These are phyloP conservation scores for Champsocephalus esox DNA, from an alignment of 2,797 vertebrate species.

Conservation along the genomic window DNA sequence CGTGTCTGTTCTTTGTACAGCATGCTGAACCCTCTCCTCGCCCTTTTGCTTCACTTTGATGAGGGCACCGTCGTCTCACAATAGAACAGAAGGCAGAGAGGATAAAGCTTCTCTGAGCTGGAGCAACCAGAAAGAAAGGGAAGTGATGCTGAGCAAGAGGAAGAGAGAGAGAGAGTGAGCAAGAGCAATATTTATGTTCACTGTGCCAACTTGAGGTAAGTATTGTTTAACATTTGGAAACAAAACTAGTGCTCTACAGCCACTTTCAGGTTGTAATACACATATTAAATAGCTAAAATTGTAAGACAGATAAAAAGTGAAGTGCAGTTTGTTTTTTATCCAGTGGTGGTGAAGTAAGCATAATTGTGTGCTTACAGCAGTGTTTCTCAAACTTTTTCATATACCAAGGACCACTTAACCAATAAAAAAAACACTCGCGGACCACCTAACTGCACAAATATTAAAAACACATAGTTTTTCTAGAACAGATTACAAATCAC, in stretches of 20 bases:
- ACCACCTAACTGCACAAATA: too few species aligned
- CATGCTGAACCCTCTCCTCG: conserved; percentile 52
- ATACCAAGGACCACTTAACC: too few species aligned
- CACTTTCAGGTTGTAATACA: not conserved
- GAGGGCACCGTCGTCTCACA: conserved; percentile 67
- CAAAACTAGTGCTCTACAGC: not conserved
- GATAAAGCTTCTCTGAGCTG: conserved; percentile 65
- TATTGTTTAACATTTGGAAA: not conserved
- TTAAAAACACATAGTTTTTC: too few species aligned
- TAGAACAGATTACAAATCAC: too few species aligned
- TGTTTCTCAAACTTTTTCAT: too few species aligned
- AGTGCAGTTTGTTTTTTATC: not conserved
- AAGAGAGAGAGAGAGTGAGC: not conserved
- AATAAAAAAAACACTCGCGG: too few species aligned
- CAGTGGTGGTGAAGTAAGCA: not conserved
- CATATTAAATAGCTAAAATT: not conserved
- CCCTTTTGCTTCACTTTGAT: conserved; percentile 77
- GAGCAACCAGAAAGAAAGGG: conserved; percentile 16
- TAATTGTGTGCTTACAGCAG: not conserved
- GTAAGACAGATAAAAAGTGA: not conserved
- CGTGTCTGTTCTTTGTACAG: conserved; percentile 45
- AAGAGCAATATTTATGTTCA: conserved; percentile 38
- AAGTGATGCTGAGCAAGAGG: conserved; percentile 24
- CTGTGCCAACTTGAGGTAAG: conserved; percentile 31
- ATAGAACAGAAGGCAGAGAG: conserved; percentile 68